Evolutionary conservation across 2,888 invertebrate genomes (phyloP).

Genomic region (Eupeodes latifasciatus): DNA sequence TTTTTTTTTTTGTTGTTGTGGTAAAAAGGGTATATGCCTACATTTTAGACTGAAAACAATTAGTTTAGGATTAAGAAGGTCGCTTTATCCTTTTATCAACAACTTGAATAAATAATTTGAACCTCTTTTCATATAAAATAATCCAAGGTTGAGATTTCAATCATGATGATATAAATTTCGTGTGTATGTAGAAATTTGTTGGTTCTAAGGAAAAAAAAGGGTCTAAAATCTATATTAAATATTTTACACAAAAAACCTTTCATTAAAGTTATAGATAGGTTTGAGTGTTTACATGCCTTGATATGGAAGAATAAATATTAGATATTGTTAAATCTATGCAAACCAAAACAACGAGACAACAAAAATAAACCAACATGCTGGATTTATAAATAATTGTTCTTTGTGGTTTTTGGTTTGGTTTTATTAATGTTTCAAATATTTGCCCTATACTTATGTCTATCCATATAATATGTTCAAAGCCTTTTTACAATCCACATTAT

Average conservation of each 20-base stretch:
- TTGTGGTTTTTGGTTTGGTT: neutral
- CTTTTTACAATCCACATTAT: no score
- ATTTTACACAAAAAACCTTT: slow-evolving; percentile 5
- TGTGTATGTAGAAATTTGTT: neutral
- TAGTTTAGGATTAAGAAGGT: slow-evolving; percentile 21
- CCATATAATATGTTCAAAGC: no score
- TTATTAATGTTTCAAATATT: neutral
- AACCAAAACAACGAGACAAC: neutral
- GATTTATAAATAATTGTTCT: slow-evolving; percentile 16
- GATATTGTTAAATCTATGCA: neutral
- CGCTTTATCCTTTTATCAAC: slow-evolving; percentile 6
- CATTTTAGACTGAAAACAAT: slow-evolving; percentile 30
- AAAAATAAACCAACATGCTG: neutral
- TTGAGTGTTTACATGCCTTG: neutral
- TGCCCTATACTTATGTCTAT: neutral
- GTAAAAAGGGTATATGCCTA: neutral
- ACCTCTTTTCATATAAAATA: slow-evolving; percentile 11
- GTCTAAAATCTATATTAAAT: slow-evolving; percentile 14
- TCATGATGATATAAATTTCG: neutral
- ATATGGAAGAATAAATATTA: slow-evolving; percentile 14
- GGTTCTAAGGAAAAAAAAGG: neutral
- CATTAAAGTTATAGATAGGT: neutral
- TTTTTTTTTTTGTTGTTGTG: neutral
- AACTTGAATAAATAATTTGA: slow-evolving; percentile 25
- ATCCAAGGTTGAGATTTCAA: slow-evolving; percentile 9